These are phyloP conservation scores for Euclidia mi DNA, from an alignment of 2,888 invertebrate genomes.

Conservation along the genomic window DNA sequence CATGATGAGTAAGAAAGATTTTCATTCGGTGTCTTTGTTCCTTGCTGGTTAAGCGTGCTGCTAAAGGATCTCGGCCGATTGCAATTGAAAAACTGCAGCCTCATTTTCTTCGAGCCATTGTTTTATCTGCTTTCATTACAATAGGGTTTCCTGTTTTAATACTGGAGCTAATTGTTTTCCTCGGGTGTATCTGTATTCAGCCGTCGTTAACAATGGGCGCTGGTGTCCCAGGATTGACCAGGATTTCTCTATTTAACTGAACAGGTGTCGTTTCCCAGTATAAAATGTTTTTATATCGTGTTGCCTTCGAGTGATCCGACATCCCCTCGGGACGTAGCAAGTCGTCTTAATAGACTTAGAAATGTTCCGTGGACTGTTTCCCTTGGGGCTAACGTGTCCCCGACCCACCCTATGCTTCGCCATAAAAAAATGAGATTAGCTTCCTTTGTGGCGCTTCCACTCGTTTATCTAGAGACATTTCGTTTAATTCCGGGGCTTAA, in stretches of 20 bases:
- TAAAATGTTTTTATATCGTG: conserved; percentile 81
- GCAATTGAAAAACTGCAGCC: conserved; percentile 74
- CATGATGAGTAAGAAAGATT: conserved; percentile 69
- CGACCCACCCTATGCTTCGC: conserved; percentile 67
- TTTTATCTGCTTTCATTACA: conserved; percentile 65
- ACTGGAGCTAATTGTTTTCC: conserved; percentile 67
- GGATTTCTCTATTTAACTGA: conserved; percentile 74
- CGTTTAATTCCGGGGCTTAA: conserved; percentile 52
- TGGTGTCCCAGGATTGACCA: conserved; percentile 53
- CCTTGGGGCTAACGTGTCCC: conserved; percentile 78
- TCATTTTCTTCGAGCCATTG: conserved; percentile 70
- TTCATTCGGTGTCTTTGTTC: conserved; percentile 71
- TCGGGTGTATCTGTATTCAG: conserved; percentile 61
- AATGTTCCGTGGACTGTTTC: conserved; percentile 78
- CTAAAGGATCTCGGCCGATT: conserved; percentile 64
- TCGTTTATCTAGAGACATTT: conserved; percentile 65
- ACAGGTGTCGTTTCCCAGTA: conserved; percentile 82
- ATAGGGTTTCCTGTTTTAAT: conserved; percentile 64
- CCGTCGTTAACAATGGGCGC: conserved; percentile 51
- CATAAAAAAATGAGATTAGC: conserved; percentile 80
- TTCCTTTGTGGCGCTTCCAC: conserved; percentile 73
- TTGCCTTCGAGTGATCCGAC: conserved; percentile 69
- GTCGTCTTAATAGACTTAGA: conserved; percentile 88
- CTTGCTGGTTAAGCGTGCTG: conserved; percentile 56
- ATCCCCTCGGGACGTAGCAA: conserved; percentile 75